Evolutionary conservation across 2,797 vertebrate species (phyloP).

Genomic region (Muscicapa comitata): DNA sequence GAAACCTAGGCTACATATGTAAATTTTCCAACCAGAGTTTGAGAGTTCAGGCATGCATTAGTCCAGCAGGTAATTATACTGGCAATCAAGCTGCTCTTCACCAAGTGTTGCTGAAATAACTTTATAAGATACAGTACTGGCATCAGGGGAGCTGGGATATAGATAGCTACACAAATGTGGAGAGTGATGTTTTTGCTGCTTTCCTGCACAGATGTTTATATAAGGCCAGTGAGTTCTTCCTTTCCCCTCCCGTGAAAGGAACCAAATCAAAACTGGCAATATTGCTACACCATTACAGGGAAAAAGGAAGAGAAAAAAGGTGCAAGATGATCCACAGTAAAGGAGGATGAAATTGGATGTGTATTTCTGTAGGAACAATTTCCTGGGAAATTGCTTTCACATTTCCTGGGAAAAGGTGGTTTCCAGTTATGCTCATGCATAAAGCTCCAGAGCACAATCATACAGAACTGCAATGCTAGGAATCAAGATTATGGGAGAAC

Average conservation of each 20-base stretch:
- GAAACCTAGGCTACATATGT: not conserved
- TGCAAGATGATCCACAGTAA: not conserved
- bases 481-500: not conserved
- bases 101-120: not conserved
- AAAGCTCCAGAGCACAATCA: not conserved
- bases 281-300: not conserved
- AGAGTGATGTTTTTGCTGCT: not conserved
- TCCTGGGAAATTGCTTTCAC: not conserved
- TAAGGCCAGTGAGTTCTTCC: not conserved
- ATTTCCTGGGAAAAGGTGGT: not conserved
- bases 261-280: not conserved
- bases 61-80: not conserved
- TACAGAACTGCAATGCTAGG: not conserved
- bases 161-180: not conserved
- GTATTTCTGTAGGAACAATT: not conserved
- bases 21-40: not conserved
- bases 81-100: not conserved
- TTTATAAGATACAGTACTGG: not conserved
- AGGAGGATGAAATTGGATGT: not conserved
- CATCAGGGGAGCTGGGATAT: not conserved
- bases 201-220: not conserved
- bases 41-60: not conserved
- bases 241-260: not conserved
- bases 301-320: fast-evolving
- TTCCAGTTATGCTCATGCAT: not conserved